Evolutionary conservation across 2,888 invertebrate genomes (phyloP).

Genomic region (Heterodera filipjevi): DNA sequence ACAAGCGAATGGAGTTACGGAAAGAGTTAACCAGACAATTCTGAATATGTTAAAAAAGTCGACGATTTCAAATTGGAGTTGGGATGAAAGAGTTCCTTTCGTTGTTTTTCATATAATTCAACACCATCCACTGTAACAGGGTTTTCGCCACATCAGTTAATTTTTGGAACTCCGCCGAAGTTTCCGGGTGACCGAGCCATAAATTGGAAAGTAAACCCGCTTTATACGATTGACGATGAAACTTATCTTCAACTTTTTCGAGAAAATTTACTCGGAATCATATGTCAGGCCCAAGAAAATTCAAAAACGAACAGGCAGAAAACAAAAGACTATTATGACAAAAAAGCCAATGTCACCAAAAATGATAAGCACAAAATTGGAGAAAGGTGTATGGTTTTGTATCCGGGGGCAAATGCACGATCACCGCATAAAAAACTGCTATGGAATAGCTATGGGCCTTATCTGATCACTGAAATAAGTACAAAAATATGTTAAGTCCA

Average conservation of each 20-base stretch:
- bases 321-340: slow-evolving; percentile 13
- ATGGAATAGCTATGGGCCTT: slow-evolving; percentile 22
- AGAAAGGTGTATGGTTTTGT: slow-evolving; percentile 26
- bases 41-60: neutral
- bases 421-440: slow-evolving; percentile 25
- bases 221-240: slow-evolving; percentile 26
- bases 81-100: slow-evolving; percentile 23
- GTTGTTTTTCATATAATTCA: slow-evolving; percentile 11
- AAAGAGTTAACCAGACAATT: slow-evolving; percentile 19
- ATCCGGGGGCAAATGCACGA: neutral
- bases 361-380: slow-evolving; percentile 5
- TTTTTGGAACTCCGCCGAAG: neutral
- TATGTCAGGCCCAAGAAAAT: neutral
- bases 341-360: neutral
- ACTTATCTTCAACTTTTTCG: slow-evolving; percentile 17
- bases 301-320: neutral
- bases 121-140: neutral
- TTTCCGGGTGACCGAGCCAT: slow-evolving; percentile 6
- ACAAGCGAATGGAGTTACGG: slow-evolving; percentile 10
- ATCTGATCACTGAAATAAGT: slow-evolving; percentile 23
- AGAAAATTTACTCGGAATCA: slow-evolving; percentile 13
- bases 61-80: neutral
- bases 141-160: neutral
- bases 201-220: neutral
- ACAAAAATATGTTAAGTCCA: neutral